Evolutionary conservation across 2,113 vertebrate species (phyloP).

Genomic region (Cephalophus harveyi): DNA sequence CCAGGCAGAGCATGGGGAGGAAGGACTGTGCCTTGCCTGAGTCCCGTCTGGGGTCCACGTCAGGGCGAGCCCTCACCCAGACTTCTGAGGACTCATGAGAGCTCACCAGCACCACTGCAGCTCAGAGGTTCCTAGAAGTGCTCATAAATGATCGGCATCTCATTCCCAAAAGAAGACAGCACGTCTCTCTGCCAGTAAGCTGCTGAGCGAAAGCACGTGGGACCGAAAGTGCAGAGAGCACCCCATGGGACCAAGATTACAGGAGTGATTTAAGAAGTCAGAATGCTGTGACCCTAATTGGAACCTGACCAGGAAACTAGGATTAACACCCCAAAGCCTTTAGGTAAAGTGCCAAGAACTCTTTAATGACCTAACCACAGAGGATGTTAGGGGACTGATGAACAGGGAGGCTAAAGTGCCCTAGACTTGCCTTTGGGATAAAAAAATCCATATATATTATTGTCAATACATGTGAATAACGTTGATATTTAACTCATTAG

Average conservation of each 20-base stretch:
- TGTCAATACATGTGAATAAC: background rate
- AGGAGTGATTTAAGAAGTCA: constrained; percentile 46
- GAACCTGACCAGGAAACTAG: constrained; percentile 38
- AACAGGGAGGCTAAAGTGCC: background rate
- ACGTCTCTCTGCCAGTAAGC: background rate
- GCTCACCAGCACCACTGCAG: background rate
- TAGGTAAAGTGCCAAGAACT: constrained; percentile 9
- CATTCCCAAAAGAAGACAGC: background rate
- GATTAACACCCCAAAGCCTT: constrained; percentile 42
- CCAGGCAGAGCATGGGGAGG: background rate
- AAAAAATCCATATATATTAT: background rate
- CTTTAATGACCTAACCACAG: constrained; percentile 22
- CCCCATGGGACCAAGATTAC: background rate
- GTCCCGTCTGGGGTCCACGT: background rate
- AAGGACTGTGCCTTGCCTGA: background rate
- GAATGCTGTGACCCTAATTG: constrained; percentile 46
- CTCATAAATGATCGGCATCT: background rate
- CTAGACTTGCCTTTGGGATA: background rate
- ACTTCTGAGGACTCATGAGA: background rate
- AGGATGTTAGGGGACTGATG: background rate
- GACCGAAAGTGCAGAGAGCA: background rate
- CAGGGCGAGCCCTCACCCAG: background rate
- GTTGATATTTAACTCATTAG: background rate
- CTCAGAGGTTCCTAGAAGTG: background rate
- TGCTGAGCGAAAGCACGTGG: background rate